Evolutionary conservation across 1,140 invertebrate genomes (phyloP).

Genomic region (Sinella curviseta): DNA sequence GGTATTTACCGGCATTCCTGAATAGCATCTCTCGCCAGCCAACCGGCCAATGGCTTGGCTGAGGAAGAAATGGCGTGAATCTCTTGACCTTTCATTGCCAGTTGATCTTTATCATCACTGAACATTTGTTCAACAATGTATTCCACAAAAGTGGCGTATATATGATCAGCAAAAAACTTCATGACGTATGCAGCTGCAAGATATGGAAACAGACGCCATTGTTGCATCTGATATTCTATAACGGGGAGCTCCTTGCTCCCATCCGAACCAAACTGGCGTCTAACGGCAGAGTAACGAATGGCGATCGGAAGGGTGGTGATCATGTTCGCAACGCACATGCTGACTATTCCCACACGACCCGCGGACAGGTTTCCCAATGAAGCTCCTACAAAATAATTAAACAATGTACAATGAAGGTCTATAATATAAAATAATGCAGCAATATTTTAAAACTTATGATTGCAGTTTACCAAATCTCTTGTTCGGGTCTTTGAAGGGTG

Average conservation of each 20-base stretch:
- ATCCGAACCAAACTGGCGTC: conserved; percentile 62
- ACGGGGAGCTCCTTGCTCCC: conserved; percentile 59
- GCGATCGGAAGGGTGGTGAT: conserved; percentile 61
- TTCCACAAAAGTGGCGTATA: conserved; percentile 57
- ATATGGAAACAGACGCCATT: conserved; percentile 62
- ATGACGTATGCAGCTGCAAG: conserved; percentile 58
- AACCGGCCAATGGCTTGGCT: conserved; percentile 60
- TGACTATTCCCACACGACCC: conserved; percentile 73
- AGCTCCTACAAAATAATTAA: conserved; percentile 60
- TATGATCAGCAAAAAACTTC: conserved; percentile 55
- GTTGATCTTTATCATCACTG: conserved; percentile 22
- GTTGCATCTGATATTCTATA: conserved; percentile 63
- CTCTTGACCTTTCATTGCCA: conserved; percentile 59
- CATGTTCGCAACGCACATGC: conserved; percentile 70
- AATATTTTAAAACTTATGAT: conserved; percentile 58
- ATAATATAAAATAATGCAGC: conserved; percentile 62
- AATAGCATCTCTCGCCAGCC: conserved; percentile 59
- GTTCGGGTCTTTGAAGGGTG: conserved; percentile 71
- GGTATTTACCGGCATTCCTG: conserved; percentile 56
- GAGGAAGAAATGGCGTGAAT: conserved; percentile 62
- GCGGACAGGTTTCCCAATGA: conserved; percentile 81
- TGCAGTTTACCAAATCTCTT: conserved; percentile 66
- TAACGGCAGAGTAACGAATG: conserved; percentile 61
- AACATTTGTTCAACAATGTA: conserved; percentile 46
- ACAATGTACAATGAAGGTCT: conserved; percentile 64